These are phyloP conservation scores for Perognathus longimembris DNA, from an alignment of 2,113 vertebrate genomes.

Conservation along the genomic window DNA sequence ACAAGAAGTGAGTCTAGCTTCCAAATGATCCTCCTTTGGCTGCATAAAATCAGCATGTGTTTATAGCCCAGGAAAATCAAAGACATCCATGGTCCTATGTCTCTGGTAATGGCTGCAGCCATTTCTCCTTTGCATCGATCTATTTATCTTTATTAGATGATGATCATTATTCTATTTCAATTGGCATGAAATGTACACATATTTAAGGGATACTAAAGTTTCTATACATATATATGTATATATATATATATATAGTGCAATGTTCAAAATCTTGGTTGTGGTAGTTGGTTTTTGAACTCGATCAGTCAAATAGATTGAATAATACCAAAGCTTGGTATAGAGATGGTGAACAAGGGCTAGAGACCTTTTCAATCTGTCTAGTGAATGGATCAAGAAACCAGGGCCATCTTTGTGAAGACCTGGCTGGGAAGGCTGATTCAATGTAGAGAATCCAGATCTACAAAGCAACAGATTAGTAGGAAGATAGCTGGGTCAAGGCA, in stretches of 20 bases:
- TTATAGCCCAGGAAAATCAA: background rate
- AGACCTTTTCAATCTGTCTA: background rate
- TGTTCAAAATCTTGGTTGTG: background rate
- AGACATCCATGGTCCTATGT: background rate
- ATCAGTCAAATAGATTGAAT: background rate
- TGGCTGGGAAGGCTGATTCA: background rate
- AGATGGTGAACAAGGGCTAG: background rate
- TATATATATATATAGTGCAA: background rate
- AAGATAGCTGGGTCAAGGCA: too few relatives aligned
- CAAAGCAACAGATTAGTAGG: background rate
- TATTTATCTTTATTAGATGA: background rate
- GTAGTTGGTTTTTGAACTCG: background rate
- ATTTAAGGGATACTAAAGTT: background rate
- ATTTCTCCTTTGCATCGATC: background rate
- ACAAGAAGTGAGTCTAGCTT: conserved; percentile 31
- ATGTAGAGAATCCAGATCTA: accelerated
- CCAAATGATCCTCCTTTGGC: background rate
- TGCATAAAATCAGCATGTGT: background rate
- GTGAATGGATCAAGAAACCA: background rate
- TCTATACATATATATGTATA: background rate
- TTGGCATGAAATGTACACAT: background rate
- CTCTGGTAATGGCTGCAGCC: background rate
- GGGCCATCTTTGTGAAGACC: background rate
- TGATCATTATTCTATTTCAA: background rate
- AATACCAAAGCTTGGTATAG: background rate